phyloP scores from a whole-genome alignment of 2,888 invertebrate species.

The Formica aserva region DNA sequence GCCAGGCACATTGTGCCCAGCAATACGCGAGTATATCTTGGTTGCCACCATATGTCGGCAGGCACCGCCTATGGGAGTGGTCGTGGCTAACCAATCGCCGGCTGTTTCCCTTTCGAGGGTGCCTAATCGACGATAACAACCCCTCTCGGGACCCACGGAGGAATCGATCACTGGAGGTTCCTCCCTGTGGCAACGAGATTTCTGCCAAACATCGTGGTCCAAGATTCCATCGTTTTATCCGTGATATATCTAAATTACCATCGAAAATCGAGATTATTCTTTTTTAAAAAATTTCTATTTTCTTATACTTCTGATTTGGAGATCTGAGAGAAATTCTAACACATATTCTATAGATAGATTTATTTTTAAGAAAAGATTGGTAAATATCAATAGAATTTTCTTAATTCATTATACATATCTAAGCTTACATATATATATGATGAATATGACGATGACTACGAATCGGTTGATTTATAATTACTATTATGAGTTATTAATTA shows the following conservation, averaged over 20 bases:
- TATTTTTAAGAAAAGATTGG: not conserved
- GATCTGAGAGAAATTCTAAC: not conserved
- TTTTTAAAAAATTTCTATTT: not conserved
- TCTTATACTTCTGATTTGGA: not conserved
- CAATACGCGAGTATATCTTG: slow-evolving; percentile 55
- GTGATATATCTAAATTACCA: slow-evolving; percentile 34
- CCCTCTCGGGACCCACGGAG: slow-evolving; percentile 61
- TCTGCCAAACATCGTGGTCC: slow-evolving; percentile 39
- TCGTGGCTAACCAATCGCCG: slow-evolving; percentile 78
- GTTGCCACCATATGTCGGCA: slow-evolving; percentile 59
- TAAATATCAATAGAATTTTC: not conserved
- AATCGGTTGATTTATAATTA: not conserved
- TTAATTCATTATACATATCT: not conserved
- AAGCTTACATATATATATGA: not conserved
- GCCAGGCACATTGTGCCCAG: slow-evolving; percentile 62
- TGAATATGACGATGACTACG: not conserved
- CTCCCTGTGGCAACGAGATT: slow-evolving; percentile 45
- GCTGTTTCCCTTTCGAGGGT: slow-evolving; percentile 67
- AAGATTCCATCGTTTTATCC: slow-evolving; percentile 38
- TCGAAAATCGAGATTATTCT: not conserved
- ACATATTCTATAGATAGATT: not conserved
- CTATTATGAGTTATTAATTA: not conserved
- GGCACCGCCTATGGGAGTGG: slow-evolving; percentile 82
- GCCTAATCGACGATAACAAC: slow-evolving; percentile 71
- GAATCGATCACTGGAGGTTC: slow-evolving; percentile 67